Evolutionary conservation across 2,113 vertebrate genomes (phyloP).

Genomic region (Phalacrocorax pelagicus): DNA sequence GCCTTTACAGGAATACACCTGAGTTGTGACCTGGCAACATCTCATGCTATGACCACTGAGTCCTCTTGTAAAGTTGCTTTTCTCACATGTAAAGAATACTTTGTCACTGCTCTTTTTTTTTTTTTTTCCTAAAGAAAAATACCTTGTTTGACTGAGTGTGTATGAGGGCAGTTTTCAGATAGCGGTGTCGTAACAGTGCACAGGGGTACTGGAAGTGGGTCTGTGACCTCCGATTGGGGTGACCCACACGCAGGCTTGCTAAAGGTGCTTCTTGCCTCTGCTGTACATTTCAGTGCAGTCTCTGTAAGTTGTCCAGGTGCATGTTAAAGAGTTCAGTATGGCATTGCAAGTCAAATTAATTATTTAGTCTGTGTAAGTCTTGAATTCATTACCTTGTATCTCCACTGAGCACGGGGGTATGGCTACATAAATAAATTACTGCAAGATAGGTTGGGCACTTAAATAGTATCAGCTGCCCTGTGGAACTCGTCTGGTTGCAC

Average conservation of each 20-base stretch:
- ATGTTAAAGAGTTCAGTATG: neutral
- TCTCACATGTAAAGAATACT: neutral
- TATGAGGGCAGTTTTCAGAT: neutral
- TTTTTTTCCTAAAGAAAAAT: neutral
- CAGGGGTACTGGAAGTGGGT: neutral
- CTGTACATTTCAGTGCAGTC: neutral
- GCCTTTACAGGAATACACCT: neutral
- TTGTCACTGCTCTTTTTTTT: neutral
- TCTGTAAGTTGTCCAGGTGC: neutral
- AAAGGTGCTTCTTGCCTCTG: neutral
- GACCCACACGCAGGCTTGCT: neutral
- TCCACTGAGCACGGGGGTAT: neutral
- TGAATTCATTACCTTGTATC: neutral
- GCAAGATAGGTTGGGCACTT: neutral
- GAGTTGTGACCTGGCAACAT: neutral
- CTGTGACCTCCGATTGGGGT: neutral
- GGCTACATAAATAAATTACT: constrained; percentile 21
- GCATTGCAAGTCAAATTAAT: constrained; percentile 27
- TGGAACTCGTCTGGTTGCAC: neutral
- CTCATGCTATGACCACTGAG: neutral
- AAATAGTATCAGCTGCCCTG: neutral
- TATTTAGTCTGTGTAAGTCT: constrained; percentile 11
- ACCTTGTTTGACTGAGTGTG: neutral
- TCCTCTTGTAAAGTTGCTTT: neutral
- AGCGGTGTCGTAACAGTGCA: fast-evolving